phyloP scores from a whole-genome alignment of 2,113 vertebrate species.

The Phyllostomus hastatus region DNA sequence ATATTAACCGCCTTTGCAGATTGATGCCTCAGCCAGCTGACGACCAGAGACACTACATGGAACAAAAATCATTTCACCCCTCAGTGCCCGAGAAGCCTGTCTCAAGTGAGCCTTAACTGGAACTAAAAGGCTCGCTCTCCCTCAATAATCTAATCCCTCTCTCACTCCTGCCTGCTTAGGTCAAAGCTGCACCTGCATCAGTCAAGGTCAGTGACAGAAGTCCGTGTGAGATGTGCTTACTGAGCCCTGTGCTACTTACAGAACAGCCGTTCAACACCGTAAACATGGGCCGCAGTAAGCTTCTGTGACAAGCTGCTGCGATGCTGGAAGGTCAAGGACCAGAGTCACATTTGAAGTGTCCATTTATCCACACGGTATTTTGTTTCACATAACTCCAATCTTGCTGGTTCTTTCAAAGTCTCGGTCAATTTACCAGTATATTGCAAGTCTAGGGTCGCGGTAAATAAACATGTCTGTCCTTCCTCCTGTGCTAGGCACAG shows the following conservation, averaged over 20 bases:
- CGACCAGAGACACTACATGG: not conserved
- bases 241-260: not conserved
- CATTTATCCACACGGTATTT: not conserved
- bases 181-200: not conserved
- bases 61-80: slow-evolving; percentile 49
- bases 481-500: not conserved
- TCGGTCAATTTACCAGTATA: not conserved
- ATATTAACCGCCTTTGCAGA: slow-evolving; percentile 2
- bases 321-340: slow-evolving; percentile 3
- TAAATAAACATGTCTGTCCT: not conserved
- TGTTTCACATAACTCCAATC: not conserved
- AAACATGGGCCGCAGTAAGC: not conserved
- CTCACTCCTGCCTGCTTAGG: slow-evolving; percentile 34
- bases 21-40: not conserved
- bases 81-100: slow-evolving; percentile 6
- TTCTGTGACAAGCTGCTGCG: not conserved
- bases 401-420: not conserved
- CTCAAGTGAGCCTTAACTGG: slow-evolving; percentile 16
- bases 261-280: not conserved
- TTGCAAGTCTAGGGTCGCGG: not conserved
- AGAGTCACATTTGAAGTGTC: not conserved
- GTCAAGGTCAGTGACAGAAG: slow-evolving; percentile 49
- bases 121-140: slow-evolving; percentile 23
- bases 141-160: slow-evolving; percentile 32
- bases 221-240: slow-evolving; percentile 2